These are phyloP conservation scores for Dicaeum eximium DNA, from an alignment of 2,113 vertebrate genomes.

Conservation along the genomic window DNA sequence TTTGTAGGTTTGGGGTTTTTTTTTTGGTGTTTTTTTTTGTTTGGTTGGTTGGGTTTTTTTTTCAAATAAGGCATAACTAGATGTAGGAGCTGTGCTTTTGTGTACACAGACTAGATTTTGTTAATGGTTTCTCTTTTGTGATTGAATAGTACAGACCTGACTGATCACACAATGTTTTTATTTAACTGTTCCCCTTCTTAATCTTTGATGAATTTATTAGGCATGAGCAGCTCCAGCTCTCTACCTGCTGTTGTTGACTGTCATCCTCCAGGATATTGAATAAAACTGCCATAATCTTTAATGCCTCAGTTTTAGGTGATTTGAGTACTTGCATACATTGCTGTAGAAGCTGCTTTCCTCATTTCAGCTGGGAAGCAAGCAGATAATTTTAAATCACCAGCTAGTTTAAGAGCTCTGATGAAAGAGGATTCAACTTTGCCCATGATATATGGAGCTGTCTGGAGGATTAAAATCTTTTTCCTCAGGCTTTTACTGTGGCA, in stretches of 20 bases:
- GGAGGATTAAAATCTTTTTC: conserved; percentile 32
- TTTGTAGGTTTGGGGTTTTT: background rate
- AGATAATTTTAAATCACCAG: conserved; percentile 33
- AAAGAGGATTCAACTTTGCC: conserved; percentile 37
- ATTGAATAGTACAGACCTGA: background rate
- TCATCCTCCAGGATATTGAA: conserved; percentile 24
- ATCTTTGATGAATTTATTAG: background rate
- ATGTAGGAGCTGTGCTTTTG: background rate
- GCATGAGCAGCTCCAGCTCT: background rate
- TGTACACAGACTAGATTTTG: background rate
- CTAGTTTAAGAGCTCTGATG: conserved; percentile 38
- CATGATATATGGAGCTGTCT: conserved; percentile 12
- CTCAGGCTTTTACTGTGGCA: background rate
- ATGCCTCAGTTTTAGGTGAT: background rate
- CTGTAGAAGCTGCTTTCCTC: background rate
- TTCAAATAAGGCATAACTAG: background rate
- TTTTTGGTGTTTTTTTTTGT: no score
- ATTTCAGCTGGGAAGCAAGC: background rate
- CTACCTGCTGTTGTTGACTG: background rate
- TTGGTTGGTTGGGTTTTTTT: background rate
- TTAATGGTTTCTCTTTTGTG: background rate
- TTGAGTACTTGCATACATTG: background rate
- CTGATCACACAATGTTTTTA: background rate
- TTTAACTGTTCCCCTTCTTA: background rate
- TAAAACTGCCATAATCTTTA: conserved; percentile 38